phyloP scores from a whole-genome alignment of 2,797 vertebrate species.

The Lagocephalus sceleratus region DNA sequence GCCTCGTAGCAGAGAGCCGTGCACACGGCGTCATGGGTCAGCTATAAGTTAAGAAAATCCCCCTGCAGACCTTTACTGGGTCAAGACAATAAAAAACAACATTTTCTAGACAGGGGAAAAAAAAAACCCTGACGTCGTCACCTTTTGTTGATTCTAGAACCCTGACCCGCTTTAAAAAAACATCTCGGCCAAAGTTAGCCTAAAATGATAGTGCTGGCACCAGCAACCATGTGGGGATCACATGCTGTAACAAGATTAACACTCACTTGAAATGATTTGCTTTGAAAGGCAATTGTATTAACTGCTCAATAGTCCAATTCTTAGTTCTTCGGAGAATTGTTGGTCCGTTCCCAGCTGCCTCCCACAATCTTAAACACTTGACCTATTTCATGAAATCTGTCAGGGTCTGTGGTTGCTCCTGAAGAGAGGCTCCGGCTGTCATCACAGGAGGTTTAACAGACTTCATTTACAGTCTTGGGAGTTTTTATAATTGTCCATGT shows the following conservation, averaged over 20 bases:
- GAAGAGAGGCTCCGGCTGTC: slow-evolving; percentile 40
- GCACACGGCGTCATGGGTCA: slow-evolving; percentile 63
- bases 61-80: slow-evolving; percentile 35
- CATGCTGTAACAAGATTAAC: slow-evolving; percentile 65
- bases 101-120: slow-evolving; percentile 53
- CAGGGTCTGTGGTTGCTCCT: slow-evolving; percentile 43
- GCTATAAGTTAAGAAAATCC: slow-evolving; percentile 58
- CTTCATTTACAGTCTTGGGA: slow-evolving; percentile 8
- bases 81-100: slow-evolving; percentile 37
- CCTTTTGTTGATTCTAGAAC: slow-evolving; percentile 12
- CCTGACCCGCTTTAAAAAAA: slow-evolving; percentile 21
- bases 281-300: slow-evolving; percentile 61
- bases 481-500: slow-evolving; percentile 13
- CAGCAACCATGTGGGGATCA: slow-evolving; percentile 65
- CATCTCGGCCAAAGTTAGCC: slow-evolving; percentile 21
- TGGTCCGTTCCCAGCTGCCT: slow-evolving; percentile 19
- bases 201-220: slow-evolving; percentile 33
- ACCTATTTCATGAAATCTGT: slow-evolving; percentile 57
- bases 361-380: slow-evolving; percentile 48
- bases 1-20: slow-evolving; percentile 57
- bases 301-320: slow-evolving; percentile 65
- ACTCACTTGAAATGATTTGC: slow-evolving; percentile 56
- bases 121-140: slow-evolving; percentile 35
- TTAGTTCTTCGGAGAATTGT: slow-evolving; percentile 43
- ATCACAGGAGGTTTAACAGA: slow-evolving; percentile 45